A percentile compares a stretch with the other conserved stretches of the same genome.
These are phyloP conservation scores for Microchirus variegatus DNA, from an alignment of 2,797 vertebrate genomes.

Conservation along the genomic window DNA sequence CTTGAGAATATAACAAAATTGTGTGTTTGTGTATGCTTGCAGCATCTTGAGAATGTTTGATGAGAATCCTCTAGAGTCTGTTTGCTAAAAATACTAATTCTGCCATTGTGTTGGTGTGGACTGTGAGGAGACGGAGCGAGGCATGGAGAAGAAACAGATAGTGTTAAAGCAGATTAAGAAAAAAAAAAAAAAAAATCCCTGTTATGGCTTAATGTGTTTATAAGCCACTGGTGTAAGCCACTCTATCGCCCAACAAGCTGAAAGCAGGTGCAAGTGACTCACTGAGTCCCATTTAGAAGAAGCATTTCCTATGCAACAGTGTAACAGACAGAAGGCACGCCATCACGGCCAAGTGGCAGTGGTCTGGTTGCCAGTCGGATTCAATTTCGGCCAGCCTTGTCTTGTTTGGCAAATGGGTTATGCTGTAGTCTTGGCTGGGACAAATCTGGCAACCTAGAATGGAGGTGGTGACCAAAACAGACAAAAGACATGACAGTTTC, in stretches of 20 bases:
- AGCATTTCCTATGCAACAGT: slow-evolving; percentile 54
- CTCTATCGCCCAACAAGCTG: slow-evolving; percentile 39
- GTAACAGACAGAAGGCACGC: slow-evolving; percentile 62
- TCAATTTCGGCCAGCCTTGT: slow-evolving; percentile 59
- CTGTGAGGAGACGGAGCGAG: slow-evolving; percentile 32
- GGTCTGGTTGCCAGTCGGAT: slow-evolving; percentile 57
- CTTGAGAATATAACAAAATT: slow-evolving; percentile 35
- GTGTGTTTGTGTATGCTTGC: slow-evolving; percentile 20
- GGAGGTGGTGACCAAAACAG: slow-evolving; percentile 52
- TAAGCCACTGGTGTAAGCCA: slow-evolving; percentile 19
- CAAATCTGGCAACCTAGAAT: slow-evolving; percentile 54
- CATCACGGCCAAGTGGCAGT: slow-evolving; percentile 57
- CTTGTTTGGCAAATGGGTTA: slow-evolving; percentile 67
- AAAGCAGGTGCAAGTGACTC: slow-evolving; percentile 58
- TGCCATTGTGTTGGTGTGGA: slow-evolving; percentile 61
- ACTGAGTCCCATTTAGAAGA: slow-evolving; percentile 34
- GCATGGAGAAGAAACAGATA: slow-evolving; percentile 26
- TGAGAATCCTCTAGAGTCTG: slow-evolving; percentile 66
- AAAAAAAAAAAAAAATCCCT: background rate
- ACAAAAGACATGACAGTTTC: slow-evolving; percentile 47
- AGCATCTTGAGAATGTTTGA: slow-evolving; percentile 63
- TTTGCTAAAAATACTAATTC: slow-evolving; percentile 76
- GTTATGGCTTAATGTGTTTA: slow-evolving; percentile 37
- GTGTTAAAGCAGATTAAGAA: slow-evolving; percentile 14
- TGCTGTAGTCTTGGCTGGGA: slow-evolving; percentile 47